Evolutionary conservation across 2,113 vertebrate species (phyloP).

Genomic region (Irena cyanogastra): DNA sequence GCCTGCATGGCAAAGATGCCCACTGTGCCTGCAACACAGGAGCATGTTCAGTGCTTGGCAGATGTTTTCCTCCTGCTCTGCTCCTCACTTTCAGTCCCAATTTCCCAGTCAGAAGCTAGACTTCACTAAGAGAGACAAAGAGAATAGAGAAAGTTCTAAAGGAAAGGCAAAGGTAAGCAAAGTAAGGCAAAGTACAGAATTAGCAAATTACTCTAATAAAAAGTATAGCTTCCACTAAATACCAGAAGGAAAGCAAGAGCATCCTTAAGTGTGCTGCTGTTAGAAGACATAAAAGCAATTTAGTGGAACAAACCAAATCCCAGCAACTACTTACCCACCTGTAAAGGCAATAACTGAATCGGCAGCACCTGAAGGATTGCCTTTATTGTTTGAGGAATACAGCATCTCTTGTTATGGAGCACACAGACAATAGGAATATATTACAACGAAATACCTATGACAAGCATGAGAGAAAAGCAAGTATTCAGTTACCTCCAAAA

Average conservation of each 20-base stretch:
- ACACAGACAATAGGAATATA: not conserved
- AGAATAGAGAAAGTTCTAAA: not conserved
- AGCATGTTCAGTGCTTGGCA: not conserved
- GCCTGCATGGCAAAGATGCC: accelerated
- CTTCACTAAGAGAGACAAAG: not conserved
- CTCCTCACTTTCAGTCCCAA: not conserved
- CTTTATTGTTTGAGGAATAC: conserved; percentile 5
- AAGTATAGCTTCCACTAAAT: not conserved
- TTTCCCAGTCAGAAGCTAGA: not conserved
- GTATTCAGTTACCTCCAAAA: not conserved
- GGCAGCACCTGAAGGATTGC: not conserved
- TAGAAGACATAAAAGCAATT: conserved; percentile 33
- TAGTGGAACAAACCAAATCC: conserved; percentile 37
- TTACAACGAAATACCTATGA: not conserved
- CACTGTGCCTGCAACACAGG: accelerated
- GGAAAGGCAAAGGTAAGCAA: not conserved
- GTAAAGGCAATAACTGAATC: conserved; percentile 4
- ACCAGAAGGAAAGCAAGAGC: conserved; percentile 5
- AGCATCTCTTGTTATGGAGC: not conserved
- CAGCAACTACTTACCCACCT: not conserved
- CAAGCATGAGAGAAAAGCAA: not conserved
- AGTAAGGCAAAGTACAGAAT: not conserved
- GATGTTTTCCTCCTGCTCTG: not conserved
- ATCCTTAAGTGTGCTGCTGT: not conserved
- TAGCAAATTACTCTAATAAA: not conserved